Base-by-base conservation (phyloP, 2,113 vertebrate genomes). In the Recurvirostra avosetta region DNA sequence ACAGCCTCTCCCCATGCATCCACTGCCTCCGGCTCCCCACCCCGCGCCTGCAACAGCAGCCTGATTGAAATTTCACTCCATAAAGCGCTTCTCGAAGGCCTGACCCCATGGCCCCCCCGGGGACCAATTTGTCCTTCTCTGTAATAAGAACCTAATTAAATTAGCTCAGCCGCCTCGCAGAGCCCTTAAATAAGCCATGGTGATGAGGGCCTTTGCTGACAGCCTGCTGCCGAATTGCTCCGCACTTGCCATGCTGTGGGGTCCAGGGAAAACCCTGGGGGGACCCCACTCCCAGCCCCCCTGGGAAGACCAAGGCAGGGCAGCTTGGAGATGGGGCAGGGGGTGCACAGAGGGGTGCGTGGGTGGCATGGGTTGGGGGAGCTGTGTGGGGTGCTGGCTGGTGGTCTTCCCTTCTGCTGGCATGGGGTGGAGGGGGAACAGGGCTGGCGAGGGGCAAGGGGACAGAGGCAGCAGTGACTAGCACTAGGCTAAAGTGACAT, bases 71-170 rank as follows among this genome's bases (percentile, higher is more conserved):
- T 92, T 87, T 91, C 90, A 84, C 90, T 93, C 90, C 58, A 86
- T 90, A 90, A 96, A 92, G 86, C 2, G 1, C 61, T 59, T 96
- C 88, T 92, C 34, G 6, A 91, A 92, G 53, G 83, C 50, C 90
- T 96, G 93, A 95, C 90, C 96, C 47, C 3, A 0, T 66, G 75
- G 0, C 9, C 56, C 77, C 96, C 23, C 61, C 0, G 0, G 90
- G 90, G 96, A 94, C 95, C 94, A 95, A 96, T 96, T 96, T 96
- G 90, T 96, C 67, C 92, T 91, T 94, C 75, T 59, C 30, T 90
- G 88, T 86, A 94, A 96, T 96, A 96, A 96, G 94, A 96, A 92
- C 84, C 96, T 97, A 97, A 97, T 97, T 97, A 92, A 97, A 97
- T 97, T 96, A 97, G 93, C 78, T 90, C 36, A 88, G 89, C 86